Percentiles rank a stretch among this genome's conserved stretches.
Conservation (phyloP, 2,797 vertebrate species). For the Accipiter fasciatus region DNA sequence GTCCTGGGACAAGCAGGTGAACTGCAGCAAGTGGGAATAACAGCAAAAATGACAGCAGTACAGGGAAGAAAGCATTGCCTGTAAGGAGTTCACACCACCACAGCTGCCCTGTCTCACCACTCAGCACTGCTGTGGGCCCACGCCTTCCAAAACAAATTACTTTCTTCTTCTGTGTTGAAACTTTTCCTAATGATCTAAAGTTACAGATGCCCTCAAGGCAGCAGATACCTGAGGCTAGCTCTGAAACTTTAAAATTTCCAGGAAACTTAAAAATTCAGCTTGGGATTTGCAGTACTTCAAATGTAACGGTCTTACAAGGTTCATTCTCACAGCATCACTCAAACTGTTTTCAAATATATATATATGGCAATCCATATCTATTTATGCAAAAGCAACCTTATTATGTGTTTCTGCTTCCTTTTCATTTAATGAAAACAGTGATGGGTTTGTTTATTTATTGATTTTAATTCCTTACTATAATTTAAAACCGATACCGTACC, state of each 20-base stretch:
- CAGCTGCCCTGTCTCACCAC: background rate
- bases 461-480: background rate
- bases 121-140: background rate
- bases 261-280: background rate
- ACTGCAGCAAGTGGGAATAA: background rate
- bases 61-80: background rate
- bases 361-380: background rate
- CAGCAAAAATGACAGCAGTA: background rate
- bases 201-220: background rate
- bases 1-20: background rate
- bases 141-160: background rate
- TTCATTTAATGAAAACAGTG: background rate
- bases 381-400: background rate
- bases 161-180: background rate
- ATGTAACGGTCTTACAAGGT: fast-evolving
- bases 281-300: background rate
- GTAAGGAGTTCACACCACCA: background rate
- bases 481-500: background rate
- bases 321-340: background rate
- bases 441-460: background rate
- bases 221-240: background rate
- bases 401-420: background rate
- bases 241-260: background rate
- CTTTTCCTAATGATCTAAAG: background rate
- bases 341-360: background rate